phyloP scores from a whole-genome alignment of 2,113 vertebrate species.

The Mungos mungo region DNA sequence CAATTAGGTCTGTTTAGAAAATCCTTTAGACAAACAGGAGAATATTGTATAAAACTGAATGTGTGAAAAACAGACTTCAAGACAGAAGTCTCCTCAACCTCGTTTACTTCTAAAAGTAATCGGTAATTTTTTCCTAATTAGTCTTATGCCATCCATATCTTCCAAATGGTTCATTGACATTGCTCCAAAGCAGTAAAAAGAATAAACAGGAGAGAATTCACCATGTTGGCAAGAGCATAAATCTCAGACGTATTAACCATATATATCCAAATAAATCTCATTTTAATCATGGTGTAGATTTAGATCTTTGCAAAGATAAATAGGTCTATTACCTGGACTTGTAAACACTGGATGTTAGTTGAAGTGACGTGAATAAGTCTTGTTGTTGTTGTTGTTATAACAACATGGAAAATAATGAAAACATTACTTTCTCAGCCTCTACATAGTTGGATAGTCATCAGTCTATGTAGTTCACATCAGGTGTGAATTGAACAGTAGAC shows the following conservation, averaged over 20 bases:
- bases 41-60: constrained; percentile 37
- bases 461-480: background rate
- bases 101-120: constrained; percentile 50
- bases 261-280: constrained; percentile 51
- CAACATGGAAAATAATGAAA: constrained; percentile 43
- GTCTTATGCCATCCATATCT: constrained; percentile 55
- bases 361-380: background rate
- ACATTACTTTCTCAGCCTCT: constrained; percentile 15
- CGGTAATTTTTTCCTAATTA: constrained; percentile 60
- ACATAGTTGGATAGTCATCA: background rate
- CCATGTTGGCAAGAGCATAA: constrained; percentile 19
- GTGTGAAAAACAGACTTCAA: constrained; percentile 47
- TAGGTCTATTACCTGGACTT: constrained; percentile 13
- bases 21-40: constrained; percentile 25
- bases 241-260: constrained; percentile 32
- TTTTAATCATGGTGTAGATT: constrained; percentile 33
- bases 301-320: constrained; percentile 50
- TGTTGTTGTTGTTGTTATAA: background rate
- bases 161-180: constrained; percentile 55
- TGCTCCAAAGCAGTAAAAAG: constrained; percentile 57
- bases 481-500: constrained; percentile 12
- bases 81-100: constrained; percentile 8
- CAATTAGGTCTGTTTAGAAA: constrained; percentile 47
- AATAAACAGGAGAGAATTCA: constrained; percentile 59
- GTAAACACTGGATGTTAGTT: background rate